Evolutionary conservation across 1,140 invertebrate species (phyloP).

Genomic region (Coenobita brevimanus): DNA sequence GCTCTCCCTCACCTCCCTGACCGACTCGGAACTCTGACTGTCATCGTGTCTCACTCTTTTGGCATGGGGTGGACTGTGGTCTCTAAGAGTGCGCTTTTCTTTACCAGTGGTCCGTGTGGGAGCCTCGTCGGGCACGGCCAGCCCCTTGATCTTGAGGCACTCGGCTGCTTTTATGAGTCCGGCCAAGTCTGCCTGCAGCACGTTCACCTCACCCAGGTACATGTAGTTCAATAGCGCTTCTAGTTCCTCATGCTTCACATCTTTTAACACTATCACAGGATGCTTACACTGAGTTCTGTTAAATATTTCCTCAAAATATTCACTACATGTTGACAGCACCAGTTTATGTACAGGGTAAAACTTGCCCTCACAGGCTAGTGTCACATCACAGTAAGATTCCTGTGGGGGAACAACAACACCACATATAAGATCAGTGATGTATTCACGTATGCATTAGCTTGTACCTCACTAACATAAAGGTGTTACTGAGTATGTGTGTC

Average conservation of each 20-base stretch:
- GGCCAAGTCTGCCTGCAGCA: conserved; percentile 55
- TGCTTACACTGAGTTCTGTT: conserved; percentile 55
- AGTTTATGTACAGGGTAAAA: conserved; percentile 61
- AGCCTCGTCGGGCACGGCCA: conserved; percentile 56
- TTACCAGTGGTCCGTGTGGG: conserved; percentile 35
- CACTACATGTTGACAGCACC: conserved; percentile 59
- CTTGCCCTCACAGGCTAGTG: conserved; percentile 56
- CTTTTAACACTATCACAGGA: conserved; percentile 60
- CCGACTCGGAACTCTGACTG: neutral
- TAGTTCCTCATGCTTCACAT: conserved; percentile 50
- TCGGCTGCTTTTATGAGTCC: conserved; percentile 58
- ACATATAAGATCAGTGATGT: neutral
- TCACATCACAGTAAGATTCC: conserved; percentile 59
- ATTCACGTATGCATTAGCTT: neutral
- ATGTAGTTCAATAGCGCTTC: conserved; percentile 57
- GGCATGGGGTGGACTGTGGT: conserved; percentile 27
- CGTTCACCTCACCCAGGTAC: conserved; percentile 61
- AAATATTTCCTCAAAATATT: conserved; percentile 60
- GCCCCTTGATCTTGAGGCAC: conserved; percentile 55
- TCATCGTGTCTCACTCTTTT: conserved; percentile 48
- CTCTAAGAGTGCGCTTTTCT: conserved; percentile 30
- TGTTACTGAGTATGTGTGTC: too few species aligned
- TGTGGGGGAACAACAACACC: neutral
- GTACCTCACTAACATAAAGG: too few species aligned
- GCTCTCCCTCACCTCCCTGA: conserved; percentile 12